Conservation (phyloP, 2,888 invertebrate genomes). For the Muscina levida region DNA sequence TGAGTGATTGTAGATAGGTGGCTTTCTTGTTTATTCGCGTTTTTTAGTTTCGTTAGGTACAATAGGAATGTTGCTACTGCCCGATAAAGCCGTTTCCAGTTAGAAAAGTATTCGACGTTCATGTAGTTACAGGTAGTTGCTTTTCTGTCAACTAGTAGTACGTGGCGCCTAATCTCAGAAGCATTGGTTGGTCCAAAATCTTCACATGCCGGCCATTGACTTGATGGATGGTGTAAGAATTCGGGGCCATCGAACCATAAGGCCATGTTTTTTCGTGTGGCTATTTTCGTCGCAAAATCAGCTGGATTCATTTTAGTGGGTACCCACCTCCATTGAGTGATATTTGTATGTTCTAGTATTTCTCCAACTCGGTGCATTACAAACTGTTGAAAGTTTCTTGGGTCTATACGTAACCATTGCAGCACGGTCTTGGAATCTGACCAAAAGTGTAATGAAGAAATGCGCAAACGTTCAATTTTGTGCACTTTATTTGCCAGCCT, state of each 20-base stretch:
- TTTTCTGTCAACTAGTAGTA: too few species aligned
- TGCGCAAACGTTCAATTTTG: slow-evolving; percentile 18
- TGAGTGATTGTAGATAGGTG: too few species aligned
- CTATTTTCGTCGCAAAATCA: slow-evolving; percentile 55
- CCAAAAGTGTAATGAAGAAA: slow-evolving; percentile 43
- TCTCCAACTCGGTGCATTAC: too few species aligned
- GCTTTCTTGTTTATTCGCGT: too few species aligned
- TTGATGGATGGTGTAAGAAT: slow-evolving; percentile 37
- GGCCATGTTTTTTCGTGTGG: slow-evolving; percentile 9
- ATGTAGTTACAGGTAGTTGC: too few species aligned
- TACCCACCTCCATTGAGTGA: slow-evolving; percentile 50
- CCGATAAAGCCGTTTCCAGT: too few species aligned
- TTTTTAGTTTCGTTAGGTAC: too few species aligned
- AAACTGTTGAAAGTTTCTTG: slow-evolving; percentile 64
- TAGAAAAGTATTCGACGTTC: too few species aligned
- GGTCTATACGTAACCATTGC: slow-evolving; percentile 51
- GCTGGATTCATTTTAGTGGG: slow-evolving; percentile 57
- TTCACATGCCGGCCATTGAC: slow-evolving; percentile 52
- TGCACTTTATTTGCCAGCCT: slow-evolving; percentile 42
- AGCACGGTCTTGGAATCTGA: slow-evolving; percentile 49
- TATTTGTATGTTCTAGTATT: slow-evolving; percentile 43
- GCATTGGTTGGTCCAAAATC: too few species aligned
- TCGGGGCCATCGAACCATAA: slow-evolving; percentile 50
- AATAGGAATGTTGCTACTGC: too few species aligned
- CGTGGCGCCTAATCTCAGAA: too few species aligned